Conservation (phyloP, 2,888 invertebrate genomes). For the Scrobipalpa atriplicella region DNA sequence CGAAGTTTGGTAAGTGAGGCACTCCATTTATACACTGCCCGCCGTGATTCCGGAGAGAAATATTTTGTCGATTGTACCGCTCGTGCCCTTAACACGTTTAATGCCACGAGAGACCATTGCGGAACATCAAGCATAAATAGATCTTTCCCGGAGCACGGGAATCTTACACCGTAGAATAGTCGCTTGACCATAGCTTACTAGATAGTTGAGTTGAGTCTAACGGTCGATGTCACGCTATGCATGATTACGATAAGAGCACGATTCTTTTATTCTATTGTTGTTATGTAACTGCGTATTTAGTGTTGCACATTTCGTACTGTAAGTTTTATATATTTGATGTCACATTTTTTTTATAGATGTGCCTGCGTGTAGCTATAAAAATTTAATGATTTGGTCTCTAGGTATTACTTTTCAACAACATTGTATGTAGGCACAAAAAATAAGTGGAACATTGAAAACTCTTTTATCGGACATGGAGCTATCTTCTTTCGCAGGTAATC, state of each 20-base stretch:
- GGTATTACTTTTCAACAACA: not conserved
- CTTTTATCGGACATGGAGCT: not conserved
- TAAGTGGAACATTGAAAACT: not conserved
- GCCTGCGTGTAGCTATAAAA: constrained; percentile 17
- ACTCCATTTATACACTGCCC: constrained; percentile 81
- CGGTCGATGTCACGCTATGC: constrained; percentile 78
- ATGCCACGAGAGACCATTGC: constrained; percentile 72
- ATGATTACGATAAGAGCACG: constrained; percentile 80
- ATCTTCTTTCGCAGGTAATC: too few species aligned
- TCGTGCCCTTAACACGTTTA: constrained; percentile 70
- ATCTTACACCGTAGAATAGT: constrained; percentile 76
- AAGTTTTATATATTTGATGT: constrained; percentile 41
- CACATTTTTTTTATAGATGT: constrained; percentile 26
- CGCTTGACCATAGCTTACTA: constrained; percentile 73
- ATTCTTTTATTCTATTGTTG: constrained; percentile 59
- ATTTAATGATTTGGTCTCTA: not conserved
- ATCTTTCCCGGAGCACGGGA: constrained; percentile 82
- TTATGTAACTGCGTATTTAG: constrained; percentile 63
- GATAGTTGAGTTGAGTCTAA: constrained; percentile 64
- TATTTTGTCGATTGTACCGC: constrained; percentile 82
- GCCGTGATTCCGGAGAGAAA: constrained; percentile 83
- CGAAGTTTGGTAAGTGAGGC: constrained; percentile 83
- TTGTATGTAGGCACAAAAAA: not conserved
- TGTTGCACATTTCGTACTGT: constrained; percentile 66
- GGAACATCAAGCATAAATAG: constrained; percentile 81